Evolutionary conservation across 2,797 vertebrate species (phyloP).

Genomic region (Alfaro cultratus): DNA sequence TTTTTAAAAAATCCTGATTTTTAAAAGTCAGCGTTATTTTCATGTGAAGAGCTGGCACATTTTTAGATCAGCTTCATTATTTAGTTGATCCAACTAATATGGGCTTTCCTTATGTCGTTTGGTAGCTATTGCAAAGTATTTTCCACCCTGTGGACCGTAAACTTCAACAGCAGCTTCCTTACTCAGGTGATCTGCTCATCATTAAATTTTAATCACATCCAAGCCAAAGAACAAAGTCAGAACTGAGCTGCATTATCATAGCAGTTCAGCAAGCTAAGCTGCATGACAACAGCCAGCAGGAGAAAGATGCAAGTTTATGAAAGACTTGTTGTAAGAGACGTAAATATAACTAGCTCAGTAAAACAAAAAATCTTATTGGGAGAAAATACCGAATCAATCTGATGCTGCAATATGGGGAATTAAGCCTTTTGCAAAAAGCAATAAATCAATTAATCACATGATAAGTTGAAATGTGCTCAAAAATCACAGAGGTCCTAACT

Average conservation of each 20-base stretch:
- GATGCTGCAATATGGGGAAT: background rate
- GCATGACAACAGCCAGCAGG: background rate
- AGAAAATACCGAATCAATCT: background rate
- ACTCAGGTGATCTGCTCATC: background rate
- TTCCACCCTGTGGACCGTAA: background rate
- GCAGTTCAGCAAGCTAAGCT: background rate
- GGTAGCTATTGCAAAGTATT: background rate
- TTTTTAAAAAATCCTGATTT: background rate
- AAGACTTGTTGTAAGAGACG: background rate
- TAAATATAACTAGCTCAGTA: background rate
- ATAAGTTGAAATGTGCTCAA: too few relatives aligned
- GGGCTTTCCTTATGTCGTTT: background rate
- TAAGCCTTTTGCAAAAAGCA: too few relatives aligned
- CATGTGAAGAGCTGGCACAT: background rate
- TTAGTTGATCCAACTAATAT: background rate
- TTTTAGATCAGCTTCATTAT: background rate
- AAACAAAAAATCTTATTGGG: background rate
- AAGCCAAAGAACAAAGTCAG: background rate
- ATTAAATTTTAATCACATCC: background rate
- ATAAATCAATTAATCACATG: too few relatives aligned
- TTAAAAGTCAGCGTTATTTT: background rate
- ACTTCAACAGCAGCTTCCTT: background rate
- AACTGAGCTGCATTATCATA: background rate
- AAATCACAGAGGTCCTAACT: too few relatives aligned
- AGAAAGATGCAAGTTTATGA: background rate